These are phyloP conservation scores for Euura saliciscinereae DNA, from an alignment of 1,140 invertebrate genomes.

Conservation along the genomic window DNA sequence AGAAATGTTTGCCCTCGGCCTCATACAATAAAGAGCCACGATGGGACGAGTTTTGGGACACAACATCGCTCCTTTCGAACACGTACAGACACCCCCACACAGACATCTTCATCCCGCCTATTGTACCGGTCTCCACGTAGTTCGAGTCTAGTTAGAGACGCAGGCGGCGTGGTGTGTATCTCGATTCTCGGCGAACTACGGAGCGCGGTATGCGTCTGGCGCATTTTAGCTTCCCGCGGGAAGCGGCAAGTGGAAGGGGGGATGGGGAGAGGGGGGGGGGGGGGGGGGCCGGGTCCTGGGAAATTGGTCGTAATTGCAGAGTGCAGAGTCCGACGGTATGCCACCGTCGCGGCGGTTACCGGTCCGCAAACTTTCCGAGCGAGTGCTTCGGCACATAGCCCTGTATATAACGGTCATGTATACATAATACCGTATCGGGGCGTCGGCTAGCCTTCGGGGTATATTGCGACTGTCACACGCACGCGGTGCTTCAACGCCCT, in stretches of 20 bases:
- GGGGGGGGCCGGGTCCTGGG: conserved; percentile 9
- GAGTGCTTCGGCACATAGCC: not conserved
- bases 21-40: no score
- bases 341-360: conserved; percentile 10
- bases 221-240: conserved; percentile 13
- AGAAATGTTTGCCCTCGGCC: no score
- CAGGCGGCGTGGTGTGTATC: not conserved
- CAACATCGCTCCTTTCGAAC: no score
- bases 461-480: not conserved
- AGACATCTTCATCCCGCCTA: no score
- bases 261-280: conserved; percentile 24
- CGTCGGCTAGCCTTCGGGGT: not conserved
- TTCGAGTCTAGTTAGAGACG: no score
- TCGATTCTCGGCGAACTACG: not conserved
- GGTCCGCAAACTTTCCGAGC: conserved; percentile 10
- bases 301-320: conserved; percentile 33
- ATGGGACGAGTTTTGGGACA: no score
- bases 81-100: no score
- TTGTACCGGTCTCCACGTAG: no score
- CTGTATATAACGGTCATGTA: no score
- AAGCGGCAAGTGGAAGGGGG: conserved; percentile 25
- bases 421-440: not conserved
- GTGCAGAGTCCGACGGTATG: conserved; percentile 24
- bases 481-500: not conserved
- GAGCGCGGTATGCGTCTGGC: not conserved